Percentiles rank a stretch among this genome's conserved stretches.
phyloP scores from a whole-genome alignment of 2,888 invertebrate species.

The Drosophila nr. perissopoda region DNA sequence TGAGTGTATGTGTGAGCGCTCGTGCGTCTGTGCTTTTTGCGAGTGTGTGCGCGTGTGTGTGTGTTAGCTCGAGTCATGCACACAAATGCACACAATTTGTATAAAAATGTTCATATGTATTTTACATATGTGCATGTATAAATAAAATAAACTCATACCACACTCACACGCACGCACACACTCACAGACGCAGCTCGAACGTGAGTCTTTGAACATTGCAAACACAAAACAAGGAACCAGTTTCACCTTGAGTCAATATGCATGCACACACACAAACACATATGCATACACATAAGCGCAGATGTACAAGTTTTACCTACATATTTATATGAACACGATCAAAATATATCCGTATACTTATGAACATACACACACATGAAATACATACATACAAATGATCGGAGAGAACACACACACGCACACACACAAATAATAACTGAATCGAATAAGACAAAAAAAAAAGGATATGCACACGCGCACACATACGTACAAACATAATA shows the following conservation, averaged over 20 bases:
- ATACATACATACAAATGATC: constrained; percentile 4
- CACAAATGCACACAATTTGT: constrained; percentile 31
- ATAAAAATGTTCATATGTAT: constrained; percentile 20
- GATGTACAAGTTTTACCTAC: constrained; percentile 14
- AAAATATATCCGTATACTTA: constrained; percentile 21
- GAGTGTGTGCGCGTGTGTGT: background rate
- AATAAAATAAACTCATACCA: constrained; percentile 68
- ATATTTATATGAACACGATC: constrained; percentile 35
- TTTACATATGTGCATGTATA: constrained; percentile 19
- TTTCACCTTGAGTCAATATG: constrained; percentile 73
- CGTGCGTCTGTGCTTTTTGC: constrained; percentile 30
- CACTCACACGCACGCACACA: constrained; percentile 4
- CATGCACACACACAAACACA: constrained; percentile 26
- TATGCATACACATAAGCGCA: constrained; percentile 10
- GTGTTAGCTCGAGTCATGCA: constrained; percentile 20
- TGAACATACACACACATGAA: constrained; percentile 9
- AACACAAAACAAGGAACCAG: constrained; percentile 79
- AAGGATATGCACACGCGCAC: constrained; percentile 12
- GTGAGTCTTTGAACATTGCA: constrained; percentile 78
- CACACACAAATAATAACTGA: constrained; percentile 7
- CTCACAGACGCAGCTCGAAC: constrained; percentile 70
- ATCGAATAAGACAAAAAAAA: constrained; percentile 12
- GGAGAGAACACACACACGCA: constrained; percentile 4
- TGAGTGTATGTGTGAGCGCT: constrained; percentile 7
- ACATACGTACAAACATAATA: constrained; percentile 11